phyloP scores from a whole-genome alignment of 30 jellyfish, hydroid and myxozoan genomes.

The Pseudorhiza aurosa region DNA sequence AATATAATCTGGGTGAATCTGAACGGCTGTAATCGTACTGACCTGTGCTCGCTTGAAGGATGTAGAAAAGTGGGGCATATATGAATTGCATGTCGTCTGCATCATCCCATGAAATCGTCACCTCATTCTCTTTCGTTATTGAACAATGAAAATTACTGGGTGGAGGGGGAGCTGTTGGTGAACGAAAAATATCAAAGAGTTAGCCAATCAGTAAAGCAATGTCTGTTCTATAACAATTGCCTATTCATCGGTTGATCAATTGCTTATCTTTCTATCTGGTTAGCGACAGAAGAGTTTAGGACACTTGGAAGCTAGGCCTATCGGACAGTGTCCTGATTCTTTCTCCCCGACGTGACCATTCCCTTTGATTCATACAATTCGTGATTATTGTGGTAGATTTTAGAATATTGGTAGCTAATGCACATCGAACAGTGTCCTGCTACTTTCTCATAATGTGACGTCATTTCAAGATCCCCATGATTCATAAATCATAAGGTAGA shows the following conservation, averaged over 20 bases:
- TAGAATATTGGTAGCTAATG: too few relatives aligned
- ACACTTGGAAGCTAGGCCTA: too few relatives aligned
- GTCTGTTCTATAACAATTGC: background rate
- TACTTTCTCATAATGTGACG: too few relatives aligned
- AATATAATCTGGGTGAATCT: too few relatives aligned
- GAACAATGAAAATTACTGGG: slow-evolving; percentile 57
- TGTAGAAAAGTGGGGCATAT: slow-evolving; percentile 27
- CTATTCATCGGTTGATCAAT: background rate
- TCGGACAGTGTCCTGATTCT: too few relatives aligned
- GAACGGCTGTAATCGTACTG: background rate
- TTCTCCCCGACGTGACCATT: background rate
- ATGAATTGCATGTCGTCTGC: slow-evolving; percentile 54
- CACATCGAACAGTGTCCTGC: too few relatives aligned
- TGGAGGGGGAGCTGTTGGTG: slow-evolving; percentile 39
- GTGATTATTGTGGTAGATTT: too few relatives aligned
- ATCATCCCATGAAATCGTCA: slow-evolving; percentile 49
- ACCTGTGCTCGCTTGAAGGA: slow-evolving; percentile 58
- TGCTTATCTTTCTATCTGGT: background rate
- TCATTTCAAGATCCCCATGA: too few relatives aligned
- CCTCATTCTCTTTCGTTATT: background rate
- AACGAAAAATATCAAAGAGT: too few relatives aligned
- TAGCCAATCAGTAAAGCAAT: too few relatives aligned
- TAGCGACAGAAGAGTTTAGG: background rate
- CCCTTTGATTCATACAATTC: too few relatives aligned
- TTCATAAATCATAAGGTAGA: too few relatives aligned